Evolutionary conservation across 2,797 vertebrate genomes (phyloP).

Genomic region (Hydrolagus colliei): DNA sequence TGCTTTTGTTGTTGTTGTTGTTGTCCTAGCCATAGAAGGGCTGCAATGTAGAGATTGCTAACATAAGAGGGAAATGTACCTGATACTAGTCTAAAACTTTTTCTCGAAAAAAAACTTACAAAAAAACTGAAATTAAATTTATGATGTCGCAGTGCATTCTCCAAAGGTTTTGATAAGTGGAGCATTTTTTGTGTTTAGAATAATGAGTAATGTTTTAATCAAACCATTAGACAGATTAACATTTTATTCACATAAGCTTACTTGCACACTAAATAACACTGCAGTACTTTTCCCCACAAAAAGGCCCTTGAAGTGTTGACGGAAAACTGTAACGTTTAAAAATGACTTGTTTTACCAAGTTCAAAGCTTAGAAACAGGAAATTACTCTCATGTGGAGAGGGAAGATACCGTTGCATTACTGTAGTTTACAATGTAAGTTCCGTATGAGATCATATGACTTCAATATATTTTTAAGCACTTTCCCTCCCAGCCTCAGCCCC

Average conservation of each 20-base stretch:
- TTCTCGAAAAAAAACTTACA: too few species aligned
- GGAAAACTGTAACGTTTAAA: neutral
- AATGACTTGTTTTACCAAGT: neutral
- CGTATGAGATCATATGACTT: constrained; percentile 14
- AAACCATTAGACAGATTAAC: neutral
- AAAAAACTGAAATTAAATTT: too few species aligned
- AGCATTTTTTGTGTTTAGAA: too few species aligned
- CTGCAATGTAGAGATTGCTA: too few species aligned
- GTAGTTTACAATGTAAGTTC: neutral
- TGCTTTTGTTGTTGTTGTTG: too few species aligned
- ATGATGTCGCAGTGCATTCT: neutral
- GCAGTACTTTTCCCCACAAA: neutral
- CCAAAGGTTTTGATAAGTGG: neutral
- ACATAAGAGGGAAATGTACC: neutral
- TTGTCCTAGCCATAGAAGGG: neutral
- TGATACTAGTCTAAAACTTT: too few species aligned
- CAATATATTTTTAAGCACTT: neutral
- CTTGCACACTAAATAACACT: neutral
- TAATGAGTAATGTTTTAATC: neutral
- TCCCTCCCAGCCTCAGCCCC: neutral
- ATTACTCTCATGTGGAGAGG: neutral
- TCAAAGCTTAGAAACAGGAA: constrained; percentile 10
- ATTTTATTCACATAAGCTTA: neutral
- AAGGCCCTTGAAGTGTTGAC: neutral
- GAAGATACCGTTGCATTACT: neutral